These are phyloP conservation scores for Mesodorylaimus sp. DNA, from an alignment of 2,888 invertebrate species.

Conservation along the genomic window DNA sequence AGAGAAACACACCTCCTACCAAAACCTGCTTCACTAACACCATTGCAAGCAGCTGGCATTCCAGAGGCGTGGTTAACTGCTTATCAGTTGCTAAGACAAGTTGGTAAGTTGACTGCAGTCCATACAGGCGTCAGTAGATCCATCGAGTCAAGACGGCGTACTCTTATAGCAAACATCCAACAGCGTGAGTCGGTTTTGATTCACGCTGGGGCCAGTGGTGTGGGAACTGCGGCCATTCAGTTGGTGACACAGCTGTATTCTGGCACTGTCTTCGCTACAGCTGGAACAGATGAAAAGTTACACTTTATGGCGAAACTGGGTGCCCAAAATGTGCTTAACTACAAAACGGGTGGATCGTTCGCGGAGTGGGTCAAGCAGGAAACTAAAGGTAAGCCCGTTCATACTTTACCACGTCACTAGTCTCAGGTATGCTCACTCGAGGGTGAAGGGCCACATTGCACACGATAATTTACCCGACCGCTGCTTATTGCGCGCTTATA, in stretches of 20 bases:
- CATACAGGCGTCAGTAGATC: background rate
- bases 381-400: slow-evolving; percentile 28
- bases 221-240: slow-evolving; percentile 33
- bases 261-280: slow-evolving; percentile 28
- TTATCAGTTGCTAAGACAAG: slow-evolving; percentile 26
- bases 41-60: slow-evolving; percentile 30
- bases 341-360: slow-evolving; percentile 29
- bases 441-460: too few species aligned
- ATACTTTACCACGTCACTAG: too few species aligned
- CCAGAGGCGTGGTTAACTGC: slow-evolving; percentile 35
- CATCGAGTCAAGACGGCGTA: too few species aligned
- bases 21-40: slow-evolving; percentile 23
- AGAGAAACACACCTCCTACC: slow-evolving; percentile 12
- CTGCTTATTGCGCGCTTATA: too few species aligned
- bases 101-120: background rate
- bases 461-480: too few species aligned
- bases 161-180: slow-evolving; percentile 26
- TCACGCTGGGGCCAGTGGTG: slow-evolving; percentile 34
- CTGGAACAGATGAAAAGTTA: slow-evolving; percentile 29
- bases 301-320: slow-evolving; percentile 25
- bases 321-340: slow-evolving; percentile 30
- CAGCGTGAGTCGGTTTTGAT: slow-evolving; percentile 30
- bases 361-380: slow-evolving; percentile 22
- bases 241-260: slow-evolving; percentile 22
- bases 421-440: too few species aligned